Evolutionary conservation across 2,113 vertebrate species (phyloP).

Genomic region (Perca schrenkii): DNA sequence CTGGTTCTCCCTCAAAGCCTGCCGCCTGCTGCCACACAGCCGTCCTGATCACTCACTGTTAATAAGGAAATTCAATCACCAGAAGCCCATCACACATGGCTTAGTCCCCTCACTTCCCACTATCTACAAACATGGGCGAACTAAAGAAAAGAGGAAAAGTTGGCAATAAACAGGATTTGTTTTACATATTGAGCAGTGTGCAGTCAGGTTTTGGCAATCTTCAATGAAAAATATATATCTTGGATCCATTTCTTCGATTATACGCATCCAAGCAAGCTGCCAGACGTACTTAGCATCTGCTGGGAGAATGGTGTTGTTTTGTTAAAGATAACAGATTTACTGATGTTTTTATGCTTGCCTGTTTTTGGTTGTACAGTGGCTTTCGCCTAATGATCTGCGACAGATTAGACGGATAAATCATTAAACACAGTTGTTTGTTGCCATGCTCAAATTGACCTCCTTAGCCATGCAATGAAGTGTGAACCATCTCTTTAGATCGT

Average conservation of each 20-base stretch:
- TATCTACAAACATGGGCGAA: slow-evolving; percentile 24
- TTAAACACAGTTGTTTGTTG: slow-evolving; percentile 69
- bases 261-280: slow-evolving; percentile 17
- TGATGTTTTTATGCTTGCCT: slow-evolving; percentile 59
- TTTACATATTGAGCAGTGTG: slow-evolving; percentile 5
- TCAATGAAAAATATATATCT: slow-evolving; percentile 16
- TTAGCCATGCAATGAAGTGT: slow-evolving; percentile 62
- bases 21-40: slow-evolving; percentile 60
- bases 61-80: slow-evolving; percentile 72
- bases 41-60: slow-evolving; percentile 68
- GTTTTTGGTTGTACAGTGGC: slow-evolving; percentile 57
- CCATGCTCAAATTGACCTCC: slow-evolving; percentile 75
- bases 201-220: slow-evolving; percentile 11
- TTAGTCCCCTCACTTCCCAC: slow-evolving; percentile 10
- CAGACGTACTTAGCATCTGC: slow-evolving; percentile 32
- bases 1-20: slow-evolving; percentile 62
- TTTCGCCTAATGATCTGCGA: slow-evolving; percentile 73
- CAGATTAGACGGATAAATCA: slow-evolving; percentile 79
- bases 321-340: slow-evolving; percentile 39
- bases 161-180: background rate
- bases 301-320: slow-evolving; percentile 22
- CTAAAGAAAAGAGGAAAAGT: slow-evolving; percentile 21
- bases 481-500: slow-evolving; percentile 64
- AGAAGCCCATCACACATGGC: slow-evolving; percentile 48
- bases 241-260: background rate